phyloP scores from a whole-genome alignment of 2,888 invertebrate genomes.

The Lagria hirta region DNA sequence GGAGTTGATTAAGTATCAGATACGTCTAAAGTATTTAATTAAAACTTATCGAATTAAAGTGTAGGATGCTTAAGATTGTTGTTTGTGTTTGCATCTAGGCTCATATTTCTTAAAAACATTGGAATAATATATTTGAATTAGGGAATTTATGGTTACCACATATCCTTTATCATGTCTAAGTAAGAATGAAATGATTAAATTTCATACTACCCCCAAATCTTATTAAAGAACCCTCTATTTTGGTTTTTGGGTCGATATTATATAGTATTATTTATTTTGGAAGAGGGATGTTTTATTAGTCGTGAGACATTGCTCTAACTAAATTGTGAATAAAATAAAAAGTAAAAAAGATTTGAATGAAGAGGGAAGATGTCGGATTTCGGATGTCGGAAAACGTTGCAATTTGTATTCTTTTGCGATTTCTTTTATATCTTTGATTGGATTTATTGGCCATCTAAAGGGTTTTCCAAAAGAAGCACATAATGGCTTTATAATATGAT shows the following conservation, averaged over 20 bases:
- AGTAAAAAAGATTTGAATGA: too few relatives aligned
- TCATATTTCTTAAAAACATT: slow-evolving; percentile 13
- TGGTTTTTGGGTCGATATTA: slow-evolving; percentile 11
- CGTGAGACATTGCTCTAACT: too few relatives aligned
- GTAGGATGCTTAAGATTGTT: slow-evolving; percentile 29
- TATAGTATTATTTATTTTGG: slow-evolving; percentile 16
- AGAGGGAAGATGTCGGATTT: too few relatives aligned
- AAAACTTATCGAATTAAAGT: slow-evolving; percentile 38
- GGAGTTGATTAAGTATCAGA: slow-evolving; percentile 37
- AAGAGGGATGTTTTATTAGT: too few relatives aligned
- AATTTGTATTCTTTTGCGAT: too few relatives aligned
- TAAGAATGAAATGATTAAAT: slow-evolving; percentile 18
- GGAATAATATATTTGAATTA: slow-evolving; percentile 9
- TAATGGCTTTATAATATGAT: too few relatives aligned
- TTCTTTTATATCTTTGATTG: too few relatives aligned
- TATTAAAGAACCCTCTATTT: slow-evolving; percentile 4
- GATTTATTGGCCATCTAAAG: too few relatives aligned
- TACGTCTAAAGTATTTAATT: slow-evolving; percentile 37
- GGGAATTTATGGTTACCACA: slow-evolving; percentile 15
- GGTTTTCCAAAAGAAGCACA: too few relatives aligned
- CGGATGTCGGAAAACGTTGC: too few relatives aligned
- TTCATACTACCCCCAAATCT: slow-evolving; percentile 7
- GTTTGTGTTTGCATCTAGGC: slow-evolving; percentile 12
- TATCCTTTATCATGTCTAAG: slow-evolving; percentile 18
- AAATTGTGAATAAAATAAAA: too few relatives aligned